Percentiles rank a stretch among this genome's conserved stretches.
Evolutionary conservation across 2,797 vertebrate genomes (phyloP).

Genomic region (Tenualosa thibaudeaui): DNA sequence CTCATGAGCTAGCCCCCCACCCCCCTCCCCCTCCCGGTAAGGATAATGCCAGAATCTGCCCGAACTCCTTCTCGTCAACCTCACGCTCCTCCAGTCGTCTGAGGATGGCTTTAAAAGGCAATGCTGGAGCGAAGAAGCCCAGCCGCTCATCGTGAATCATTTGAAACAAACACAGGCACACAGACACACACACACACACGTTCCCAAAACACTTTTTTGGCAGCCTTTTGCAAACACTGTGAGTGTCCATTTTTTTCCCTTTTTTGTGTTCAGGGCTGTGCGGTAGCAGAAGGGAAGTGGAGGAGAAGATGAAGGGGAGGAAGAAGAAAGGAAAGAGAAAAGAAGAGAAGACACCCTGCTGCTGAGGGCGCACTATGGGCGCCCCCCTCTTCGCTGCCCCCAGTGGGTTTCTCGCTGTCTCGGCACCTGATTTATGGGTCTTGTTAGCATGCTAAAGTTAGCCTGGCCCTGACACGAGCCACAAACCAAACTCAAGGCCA

Average conservation of each 20-base stretch:
- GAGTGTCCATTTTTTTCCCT: conserved; percentile 11
- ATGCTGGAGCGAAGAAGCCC: conserved; percentile 42
- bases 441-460: conserved; percentile 51
- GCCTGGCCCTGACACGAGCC: conserved; percentile 42
- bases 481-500: conserved; percentile 13
- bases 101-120: conserved; percentile 75
- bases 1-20: neutral
- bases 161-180: conserved; percentile 49
- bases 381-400: neutral
- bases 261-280: conserved; percentile 44
- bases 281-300: neutral
- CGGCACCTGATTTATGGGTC: conserved; percentile 46
- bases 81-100: conserved; percentile 46
- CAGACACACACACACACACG: neutral
- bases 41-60: conserved; percentile 55
- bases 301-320: neutral
- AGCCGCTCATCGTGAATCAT: conserved; percentile 46
- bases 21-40: conserved; percentile 33
- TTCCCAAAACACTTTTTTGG: conserved; percentile 41
- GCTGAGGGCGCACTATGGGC: neutral
- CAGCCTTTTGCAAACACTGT: conserved; percentile 47
- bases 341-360: conserved; percentile 25
- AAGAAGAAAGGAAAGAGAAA: neutral
- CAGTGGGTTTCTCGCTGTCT: neutral
- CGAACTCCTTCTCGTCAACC: conserved; percentile 35